Conservation (phyloP, 2,888 invertebrate species). For the Amorpha juglandis region DNA sequence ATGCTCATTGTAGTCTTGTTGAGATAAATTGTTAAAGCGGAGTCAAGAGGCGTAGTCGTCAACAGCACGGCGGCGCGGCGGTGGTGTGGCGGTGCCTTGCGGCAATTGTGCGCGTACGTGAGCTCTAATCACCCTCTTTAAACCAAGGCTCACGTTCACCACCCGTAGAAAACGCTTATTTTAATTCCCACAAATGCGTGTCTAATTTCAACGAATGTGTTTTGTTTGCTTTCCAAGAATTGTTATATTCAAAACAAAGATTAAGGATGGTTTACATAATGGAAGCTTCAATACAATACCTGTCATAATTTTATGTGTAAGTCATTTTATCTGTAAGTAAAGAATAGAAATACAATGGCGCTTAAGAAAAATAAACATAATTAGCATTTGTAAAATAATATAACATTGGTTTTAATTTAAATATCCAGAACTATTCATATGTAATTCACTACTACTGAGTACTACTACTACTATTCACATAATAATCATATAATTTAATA, state of each 20-base stretch:
- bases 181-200: conserved; percentile 76
- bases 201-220: conserved; percentile 72
- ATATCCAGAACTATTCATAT: too few species aligned
- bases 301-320: neutral
- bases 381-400: too few species aligned
- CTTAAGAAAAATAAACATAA: neutral
- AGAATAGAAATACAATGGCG: neutral
- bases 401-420: too few species aligned
- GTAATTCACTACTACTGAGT: too few species aligned
- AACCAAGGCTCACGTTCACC: conserved; percentile 67
- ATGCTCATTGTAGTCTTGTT: neutral
- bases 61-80: conserved; percentile 54
- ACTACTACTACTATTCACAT: too few species aligned
- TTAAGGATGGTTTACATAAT: conserved; percentile 32
- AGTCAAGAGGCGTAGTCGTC: conserved; percentile 48
- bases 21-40: conserved; percentile 46
- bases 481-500: too few species aligned
- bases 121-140: conserved; percentile 74
- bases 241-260: conserved; percentile 55
- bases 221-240: conserved; percentile 69
- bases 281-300: conserved; percentile 12
- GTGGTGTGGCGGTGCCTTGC: conserved; percentile 56
- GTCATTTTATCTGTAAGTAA: neutral
- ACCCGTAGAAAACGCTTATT: conserved; percentile 68
- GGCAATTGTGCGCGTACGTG: conserved; percentile 66